These are phyloP conservation scores for Heliconius hewitsoni DNA, from an alignment of 1,140 invertebrate genomes.

Conservation along the genomic window DNA sequence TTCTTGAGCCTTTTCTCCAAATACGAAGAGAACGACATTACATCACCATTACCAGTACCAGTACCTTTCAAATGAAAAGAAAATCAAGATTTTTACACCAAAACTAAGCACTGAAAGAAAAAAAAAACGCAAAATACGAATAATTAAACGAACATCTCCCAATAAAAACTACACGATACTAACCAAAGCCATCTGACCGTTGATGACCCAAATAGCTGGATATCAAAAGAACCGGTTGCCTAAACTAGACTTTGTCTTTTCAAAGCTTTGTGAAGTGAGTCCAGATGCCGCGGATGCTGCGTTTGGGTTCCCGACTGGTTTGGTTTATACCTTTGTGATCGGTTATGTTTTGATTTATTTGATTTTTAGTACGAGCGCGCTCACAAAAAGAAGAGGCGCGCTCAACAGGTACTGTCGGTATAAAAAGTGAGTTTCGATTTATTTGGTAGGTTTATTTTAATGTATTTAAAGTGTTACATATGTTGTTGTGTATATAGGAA, in stretches of 20 bases:
- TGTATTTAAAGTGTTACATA: no score
- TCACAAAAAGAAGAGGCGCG: conserved; percentile 69
- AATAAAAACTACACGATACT: conserved; percentile 43
- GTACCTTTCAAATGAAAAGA: no score
- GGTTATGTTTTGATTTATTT: conserved; percentile 80
- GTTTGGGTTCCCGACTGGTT: conserved; percentile 67
- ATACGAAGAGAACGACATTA: background rate
- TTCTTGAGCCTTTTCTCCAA: background rate
- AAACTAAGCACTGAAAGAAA: background rate
- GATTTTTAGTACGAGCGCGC: conserved; percentile 73
- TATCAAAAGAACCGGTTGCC: conserved; percentile 67
- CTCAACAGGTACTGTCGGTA: conserved; percentile 71
- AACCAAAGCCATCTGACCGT: conserved; percentile 48
- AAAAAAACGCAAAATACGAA: background rate
- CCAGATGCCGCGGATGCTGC: conserved; percentile 76
- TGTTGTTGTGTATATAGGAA: no score
- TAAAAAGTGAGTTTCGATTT: background rate
- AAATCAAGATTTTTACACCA: background rate
- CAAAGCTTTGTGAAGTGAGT: conserved; percentile 57
- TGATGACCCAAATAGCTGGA: conserved; percentile 68
- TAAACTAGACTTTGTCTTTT: conserved; percentile 68
- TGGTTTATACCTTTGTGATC: conserved; percentile 77
- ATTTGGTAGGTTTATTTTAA: no score
- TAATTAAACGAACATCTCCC: conserved; percentile 33
- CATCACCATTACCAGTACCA: background rate